Percentiles rank a stretch among this genome's conserved stretches.
These are phyloP conservation scores for Hydrolagus affinis DNA, from an alignment of 2,113 vertebrate species.

Conservation along the genomic window DNA sequence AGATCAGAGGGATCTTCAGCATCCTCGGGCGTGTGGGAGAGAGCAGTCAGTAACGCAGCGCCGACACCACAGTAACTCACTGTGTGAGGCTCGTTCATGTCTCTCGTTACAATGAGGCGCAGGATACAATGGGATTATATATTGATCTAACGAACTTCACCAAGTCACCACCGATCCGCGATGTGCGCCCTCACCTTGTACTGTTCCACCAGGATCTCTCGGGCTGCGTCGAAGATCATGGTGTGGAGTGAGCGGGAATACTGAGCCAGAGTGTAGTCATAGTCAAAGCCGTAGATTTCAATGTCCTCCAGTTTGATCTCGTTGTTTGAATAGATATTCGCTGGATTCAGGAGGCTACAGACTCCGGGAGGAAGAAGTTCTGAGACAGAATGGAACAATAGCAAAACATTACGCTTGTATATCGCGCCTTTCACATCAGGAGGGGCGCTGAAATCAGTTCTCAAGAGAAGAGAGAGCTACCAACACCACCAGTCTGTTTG, in stretches of 20 bases:
- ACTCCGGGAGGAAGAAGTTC: constrained; percentile 68
- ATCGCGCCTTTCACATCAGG: too few species aligned
- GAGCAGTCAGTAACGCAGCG: too few species aligned
- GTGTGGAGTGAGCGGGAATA: constrained; percentile 62
- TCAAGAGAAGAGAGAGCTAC: too few species aligned
- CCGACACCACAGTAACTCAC: too few species aligned
- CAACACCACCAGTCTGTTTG: too few species aligned
- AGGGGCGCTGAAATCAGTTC: too few species aligned
- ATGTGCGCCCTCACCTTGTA: constrained; percentile 55
- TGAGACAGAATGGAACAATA: constrained; percentile 35
- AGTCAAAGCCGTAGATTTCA: constrained; percentile 71
- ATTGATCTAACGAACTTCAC: background rate
- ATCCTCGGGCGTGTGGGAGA: too few species aligned
- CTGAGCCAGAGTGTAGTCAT: constrained; percentile 64
- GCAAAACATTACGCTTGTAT: too few species aligned
- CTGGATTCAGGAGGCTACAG: constrained; percentile 64
- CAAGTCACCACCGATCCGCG: background rate
- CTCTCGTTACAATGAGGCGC: too few species aligned
- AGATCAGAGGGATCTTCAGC: too few species aligned
- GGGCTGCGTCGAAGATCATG: constrained; percentile 64
- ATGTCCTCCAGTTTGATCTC: constrained; percentile 65
- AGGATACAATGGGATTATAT: too few species aligned
- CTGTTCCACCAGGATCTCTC: constrained; percentile 65
- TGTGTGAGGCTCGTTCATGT: too few species aligned
- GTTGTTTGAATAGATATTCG: constrained; percentile 64